Base-by-base conservation (phyloP, 2,888 invertebrate genomes). In the Siphlonurus alternatus region DNA sequence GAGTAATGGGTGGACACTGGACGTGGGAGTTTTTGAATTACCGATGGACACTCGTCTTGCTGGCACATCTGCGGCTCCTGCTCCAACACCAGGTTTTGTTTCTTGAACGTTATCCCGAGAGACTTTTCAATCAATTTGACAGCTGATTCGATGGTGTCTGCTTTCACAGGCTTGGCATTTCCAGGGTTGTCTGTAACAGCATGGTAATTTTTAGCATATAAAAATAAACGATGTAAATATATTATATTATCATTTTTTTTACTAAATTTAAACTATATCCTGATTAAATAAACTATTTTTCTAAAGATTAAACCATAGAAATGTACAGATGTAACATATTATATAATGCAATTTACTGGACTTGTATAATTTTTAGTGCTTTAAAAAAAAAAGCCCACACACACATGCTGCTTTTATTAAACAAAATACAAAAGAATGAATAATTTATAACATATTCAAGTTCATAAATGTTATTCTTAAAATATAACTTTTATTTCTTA, bases 41-140 rank as follows among this genome's bases (percentile, higher is more conserved):
- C 76, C 70, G 73, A 75, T 51, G 71, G 71, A 67, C 76, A 76
- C 61, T 75, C 74, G 38, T 75, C 75, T 1, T 74, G 72, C n/a
- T n/a, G n/a, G 66, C 77, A 77, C 1, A 70, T 67, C 7, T 65
- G 24, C 1, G 70, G 66, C 63, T 76, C 76, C 24, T 70, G 66
- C 60, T 76, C 70, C 1, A 75, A 69, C 19, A 72, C 72, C 15
- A 77, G 70, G 22, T 65, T 65, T 25, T 67, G 65, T 60, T 68
- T 69, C 1, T 61, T 62, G 10, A 5, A 70, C 18, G 66, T 64
- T 1, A 66, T 67, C 7, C 65, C 69, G 1, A 70, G 64, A 0
- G 66, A 54, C 63, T 67, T 68, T 63, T 69, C 70, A 53, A 72
- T 61, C 65, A 70, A 67, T 62, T 67, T 67, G 22, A 73, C 67